A percentile compares a stretch with the other conserved stretches of the same genome.
These are phyloP conservation scores for Puffinus mauretanicus DNA, from an alignment of 2,113 vertebrate genomes.

Conservation along the genomic window DNA sequence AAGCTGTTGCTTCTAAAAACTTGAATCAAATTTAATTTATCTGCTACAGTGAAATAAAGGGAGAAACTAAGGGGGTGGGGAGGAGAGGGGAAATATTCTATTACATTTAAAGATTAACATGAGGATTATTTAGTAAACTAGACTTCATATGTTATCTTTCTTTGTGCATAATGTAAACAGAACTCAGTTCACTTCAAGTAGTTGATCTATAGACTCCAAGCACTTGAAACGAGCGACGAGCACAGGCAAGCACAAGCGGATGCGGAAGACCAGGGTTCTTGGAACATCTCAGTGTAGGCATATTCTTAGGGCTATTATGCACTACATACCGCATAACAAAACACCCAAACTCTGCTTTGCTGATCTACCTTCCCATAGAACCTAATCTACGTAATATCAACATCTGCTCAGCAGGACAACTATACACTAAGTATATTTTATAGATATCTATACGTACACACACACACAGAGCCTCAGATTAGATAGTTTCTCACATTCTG, in stretches of 20 bases:
- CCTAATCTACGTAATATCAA: background rate
- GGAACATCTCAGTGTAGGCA: background rate
- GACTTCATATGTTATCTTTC: background rate
- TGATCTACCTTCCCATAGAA: background rate
- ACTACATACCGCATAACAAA: background rate
- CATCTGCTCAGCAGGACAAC: background rate
- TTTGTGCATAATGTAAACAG: background rate
- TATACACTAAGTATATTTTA: background rate
- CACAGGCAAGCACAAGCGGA: background rate
- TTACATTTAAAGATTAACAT: background rate
- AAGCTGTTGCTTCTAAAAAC: background rate
- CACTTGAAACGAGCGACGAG: background rate
- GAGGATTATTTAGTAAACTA: background rate
- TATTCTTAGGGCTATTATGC: background rate
- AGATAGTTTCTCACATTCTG: background rate
- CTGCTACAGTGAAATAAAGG: background rate
- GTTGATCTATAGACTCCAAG: background rate
- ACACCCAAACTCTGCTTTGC: background rate
- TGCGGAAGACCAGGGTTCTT: background rate
- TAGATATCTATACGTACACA: background rate
- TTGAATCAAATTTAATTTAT: background rate
- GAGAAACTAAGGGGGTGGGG: background rate
- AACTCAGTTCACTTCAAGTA: background rate
- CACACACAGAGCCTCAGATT: background rate
- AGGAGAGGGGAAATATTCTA: background rate